Percentiles rank a stretch among this genome's conserved stretches.
phyloP scores from a whole-genome alignment of 2,888 invertebrate species.

The Anthoptus insignis region DNA sequence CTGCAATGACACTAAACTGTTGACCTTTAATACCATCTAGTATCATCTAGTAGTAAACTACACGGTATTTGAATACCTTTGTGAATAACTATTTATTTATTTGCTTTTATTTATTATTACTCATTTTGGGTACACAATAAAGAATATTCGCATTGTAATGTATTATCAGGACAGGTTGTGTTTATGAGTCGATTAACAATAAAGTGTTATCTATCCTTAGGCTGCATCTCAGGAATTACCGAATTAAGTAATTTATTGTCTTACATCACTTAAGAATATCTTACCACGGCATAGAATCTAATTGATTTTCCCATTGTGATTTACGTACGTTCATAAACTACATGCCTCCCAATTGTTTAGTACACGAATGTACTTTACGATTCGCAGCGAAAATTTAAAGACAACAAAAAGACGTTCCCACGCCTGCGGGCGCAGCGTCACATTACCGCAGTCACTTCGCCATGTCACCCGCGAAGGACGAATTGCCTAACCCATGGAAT shows the following conservation, averaged over 20 bases:
- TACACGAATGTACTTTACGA: conserved; percentile 11
- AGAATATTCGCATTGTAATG: too few relatives aligned
- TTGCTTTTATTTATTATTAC: too few relatives aligned
- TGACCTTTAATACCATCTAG: too few relatives aligned
- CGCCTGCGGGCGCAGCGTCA: conserved; percentile 48
- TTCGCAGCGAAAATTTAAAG: conserved; percentile 14
- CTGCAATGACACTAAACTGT: too few relatives aligned
- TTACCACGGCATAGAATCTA: not conserved
- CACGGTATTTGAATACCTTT: too few relatives aligned
- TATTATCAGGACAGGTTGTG: too few relatives aligned
- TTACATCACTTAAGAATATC: not conserved
- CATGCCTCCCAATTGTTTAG: conserved; percentile 8
- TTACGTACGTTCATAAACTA: conserved; percentile 2
- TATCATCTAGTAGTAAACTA: too few relatives aligned
- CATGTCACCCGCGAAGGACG: conserved; percentile 58
- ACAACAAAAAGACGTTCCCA: conserved; percentile 55
- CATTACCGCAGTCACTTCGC: conserved; percentile 46
- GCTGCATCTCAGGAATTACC: not conserved
- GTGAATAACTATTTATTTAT: too few relatives aligned
- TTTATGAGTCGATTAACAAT: too few relatives aligned
- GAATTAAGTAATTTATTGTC: not conserved
- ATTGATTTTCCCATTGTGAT: conserved; percentile 10
- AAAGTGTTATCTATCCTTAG: too few relatives aligned
- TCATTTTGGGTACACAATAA: too few relatives aligned
- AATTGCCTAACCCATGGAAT: conserved; percentile 62